These are phyloP conservation scores for Drosophila nasuta DNA, from an alignment of 1,140 invertebrate genomes.

Conservation along the genomic window DNA sequence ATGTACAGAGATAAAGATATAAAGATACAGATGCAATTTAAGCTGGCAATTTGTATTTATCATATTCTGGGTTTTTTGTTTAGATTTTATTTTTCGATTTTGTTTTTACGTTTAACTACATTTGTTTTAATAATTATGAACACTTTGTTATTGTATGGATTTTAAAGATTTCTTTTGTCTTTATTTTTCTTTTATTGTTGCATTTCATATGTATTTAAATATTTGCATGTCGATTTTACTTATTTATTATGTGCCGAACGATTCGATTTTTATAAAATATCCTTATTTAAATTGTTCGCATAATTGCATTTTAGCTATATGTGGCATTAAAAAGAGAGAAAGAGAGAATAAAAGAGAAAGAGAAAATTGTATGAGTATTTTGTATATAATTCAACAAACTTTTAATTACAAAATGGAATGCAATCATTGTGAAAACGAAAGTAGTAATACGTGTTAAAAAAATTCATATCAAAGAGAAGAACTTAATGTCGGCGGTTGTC, in stretches of 20 bases:
- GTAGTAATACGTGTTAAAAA: conserved; percentile 6
- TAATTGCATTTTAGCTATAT: conserved; percentile 70
- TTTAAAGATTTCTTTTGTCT: conserved; percentile 23
- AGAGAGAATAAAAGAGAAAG: conserved; percentile 44
- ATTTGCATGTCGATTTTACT: conserved; percentile 68
- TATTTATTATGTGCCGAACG: conserved; percentile 42
- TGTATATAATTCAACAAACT: conserved; percentile 41
- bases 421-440: conserved; percentile 20
- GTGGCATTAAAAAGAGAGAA: conserved; percentile 31
- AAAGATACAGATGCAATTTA: conserved; percentile 52
- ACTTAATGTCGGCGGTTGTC: background rate
- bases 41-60: conserved; percentile 56
- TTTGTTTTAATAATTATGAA: conserved; percentile 66
- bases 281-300: conserved; percentile 43
- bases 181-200: conserved; percentile 48
- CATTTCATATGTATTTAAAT: conserved; percentile 56
- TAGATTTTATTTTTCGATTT: background rate
- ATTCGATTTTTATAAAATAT: conserved; percentile 43
- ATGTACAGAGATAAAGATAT: conserved; percentile 54
- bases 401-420: conserved; percentile 21
- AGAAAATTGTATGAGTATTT: conserved; percentile 62
- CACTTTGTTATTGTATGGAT: conserved; percentile 64
- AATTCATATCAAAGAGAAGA: background rate
- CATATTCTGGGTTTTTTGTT: conserved; percentile 43
- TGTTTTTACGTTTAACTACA: conserved; percentile 44